Conservation (phyloP, 2,113 vertebrate genomes). For the Archocentrus centrarchus region DNA sequence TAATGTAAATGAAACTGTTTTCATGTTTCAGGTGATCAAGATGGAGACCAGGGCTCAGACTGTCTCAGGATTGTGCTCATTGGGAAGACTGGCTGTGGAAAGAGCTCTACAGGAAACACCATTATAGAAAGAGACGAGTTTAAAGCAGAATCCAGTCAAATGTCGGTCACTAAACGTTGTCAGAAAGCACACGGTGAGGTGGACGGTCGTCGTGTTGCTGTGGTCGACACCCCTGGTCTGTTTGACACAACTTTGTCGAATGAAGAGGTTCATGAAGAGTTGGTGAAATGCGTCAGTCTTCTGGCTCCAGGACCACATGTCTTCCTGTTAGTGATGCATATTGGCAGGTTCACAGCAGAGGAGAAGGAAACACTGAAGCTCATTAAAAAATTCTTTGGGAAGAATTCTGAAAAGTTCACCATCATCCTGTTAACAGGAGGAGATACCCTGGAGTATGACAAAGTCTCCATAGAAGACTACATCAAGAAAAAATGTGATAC, state of each 20-base stretch:
- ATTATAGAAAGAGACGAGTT: too few species aligned
- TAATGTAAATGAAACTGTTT: background rate
- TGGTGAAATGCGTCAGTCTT: background rate
- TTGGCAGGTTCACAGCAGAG: background rate
- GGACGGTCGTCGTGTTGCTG: background rate
- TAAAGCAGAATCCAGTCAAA: rapidly evolving
- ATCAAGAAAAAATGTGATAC: rapidly evolving
- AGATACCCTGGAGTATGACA: background rate
- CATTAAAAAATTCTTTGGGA: background rate
- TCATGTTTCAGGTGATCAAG: background rate
- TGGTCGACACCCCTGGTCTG: background rate
- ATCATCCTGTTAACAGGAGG: background rate
- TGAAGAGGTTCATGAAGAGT: rapidly evolving
- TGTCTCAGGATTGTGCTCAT: too few species aligned
- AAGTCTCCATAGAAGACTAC: background rate
- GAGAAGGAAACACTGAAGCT: rapidly evolving
- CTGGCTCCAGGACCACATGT: background rate
- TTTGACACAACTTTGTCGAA: rapidly evolving
- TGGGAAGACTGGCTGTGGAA: too few species aligned
- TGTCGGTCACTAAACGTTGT: rapidly evolving
- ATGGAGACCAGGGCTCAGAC: background rate
- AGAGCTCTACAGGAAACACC: too few species aligned
- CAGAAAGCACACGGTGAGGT: rapidly evolving
- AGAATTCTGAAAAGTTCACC: background rate
- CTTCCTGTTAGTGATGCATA: background rate